Conservation (phyloP, 2,797 vertebrate species). For the Brachymystax lenok region DNA sequence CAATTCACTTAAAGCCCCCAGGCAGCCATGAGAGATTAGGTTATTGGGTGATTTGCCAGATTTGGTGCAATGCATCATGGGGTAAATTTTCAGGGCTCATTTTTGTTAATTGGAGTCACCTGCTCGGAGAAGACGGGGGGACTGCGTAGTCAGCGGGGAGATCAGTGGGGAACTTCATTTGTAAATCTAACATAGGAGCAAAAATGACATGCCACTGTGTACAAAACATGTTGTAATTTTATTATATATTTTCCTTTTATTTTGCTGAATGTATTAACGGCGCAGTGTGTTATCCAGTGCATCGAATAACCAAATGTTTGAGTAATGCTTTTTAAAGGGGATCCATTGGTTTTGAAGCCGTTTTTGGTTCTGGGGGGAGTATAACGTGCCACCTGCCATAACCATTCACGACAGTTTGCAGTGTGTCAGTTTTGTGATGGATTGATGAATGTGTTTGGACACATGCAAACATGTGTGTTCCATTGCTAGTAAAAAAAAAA, state of each 20-base stretch:
- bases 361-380: neutral
- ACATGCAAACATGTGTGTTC: slow-evolving; percentile 62
- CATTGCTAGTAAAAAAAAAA: slow-evolving; percentile 62
- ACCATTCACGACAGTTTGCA: slow-evolving; percentile 59
- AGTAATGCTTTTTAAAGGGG: slow-evolving; percentile 26
- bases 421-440: slow-evolving; percentile 45
- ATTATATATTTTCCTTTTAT: neutral
- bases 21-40: slow-evolving; percentile 76
- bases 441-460: slow-evolving; percentile 42
- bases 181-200: slow-evolving; percentile 55
- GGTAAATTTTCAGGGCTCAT: slow-evolving; percentile 79
- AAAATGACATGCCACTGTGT: slow-evolving; percentile 25
- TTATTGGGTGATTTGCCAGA: slow-evolving; percentile 80
- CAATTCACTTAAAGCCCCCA: slow-evolving; percentile 75
- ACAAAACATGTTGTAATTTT: slow-evolving; percentile 36
- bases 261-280: slow-evolving; percentile 22
- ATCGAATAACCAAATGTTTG: slow-evolving; percentile 21
- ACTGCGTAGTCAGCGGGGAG: neutral
- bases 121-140: slow-evolving; percentile 76
- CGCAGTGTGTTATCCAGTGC: slow-evolving; percentile 14
- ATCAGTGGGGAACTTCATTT: slow-evolving; percentile 44
- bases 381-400: slow-evolving; percentile 55
- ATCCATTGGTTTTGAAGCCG: slow-evolving; percentile 47
- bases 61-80: slow-evolving; percentile 75
- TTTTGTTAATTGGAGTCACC: slow-evolving; percentile 79